phyloP scores from a whole-genome alignment of 2,113 vertebrate genomes.

The Muscicapa adusta region DNA sequence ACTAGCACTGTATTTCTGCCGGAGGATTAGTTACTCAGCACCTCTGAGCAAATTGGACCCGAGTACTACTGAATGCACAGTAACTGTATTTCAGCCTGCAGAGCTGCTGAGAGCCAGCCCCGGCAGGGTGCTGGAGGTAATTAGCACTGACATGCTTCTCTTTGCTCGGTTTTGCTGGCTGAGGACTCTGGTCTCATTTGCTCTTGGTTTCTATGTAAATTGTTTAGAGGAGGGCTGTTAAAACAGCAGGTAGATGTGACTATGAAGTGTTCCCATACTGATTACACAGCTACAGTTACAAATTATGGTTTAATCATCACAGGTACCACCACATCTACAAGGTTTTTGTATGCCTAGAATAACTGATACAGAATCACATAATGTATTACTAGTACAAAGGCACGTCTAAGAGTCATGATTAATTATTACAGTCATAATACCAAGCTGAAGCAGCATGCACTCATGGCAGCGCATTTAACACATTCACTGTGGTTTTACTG shows the following conservation, averaged over 20 bases:
- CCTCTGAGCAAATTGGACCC: background rate
- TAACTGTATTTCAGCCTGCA: background rate
- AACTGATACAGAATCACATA: background rate
- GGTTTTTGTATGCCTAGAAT: background rate
- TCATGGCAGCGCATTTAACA: background rate
- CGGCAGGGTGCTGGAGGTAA: slow-evolving; percentile 10
- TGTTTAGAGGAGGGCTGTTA: background rate
- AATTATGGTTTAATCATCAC: background rate
- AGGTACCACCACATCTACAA: background rate
- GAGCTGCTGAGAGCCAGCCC: slow-evolving; percentile 1
- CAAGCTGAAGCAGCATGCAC: background rate
- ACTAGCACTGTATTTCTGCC: background rate
- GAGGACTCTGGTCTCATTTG: background rate
- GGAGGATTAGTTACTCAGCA: background rate
- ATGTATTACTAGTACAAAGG: background rate
- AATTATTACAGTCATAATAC: background rate
- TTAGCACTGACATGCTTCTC: slow-evolving; percentile 18
- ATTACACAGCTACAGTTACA: background rate
- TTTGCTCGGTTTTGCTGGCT: background rate
- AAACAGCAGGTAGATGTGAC: background rate
- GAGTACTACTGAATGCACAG: background rate
- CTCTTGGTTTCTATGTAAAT: background rate
- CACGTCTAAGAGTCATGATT: background rate
- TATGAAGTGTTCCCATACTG: background rate
- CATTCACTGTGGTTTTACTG: background rate